Base-by-base conservation (phyloP, 2,888 invertebrate species). In the Melieria crassipennis region DNA sequence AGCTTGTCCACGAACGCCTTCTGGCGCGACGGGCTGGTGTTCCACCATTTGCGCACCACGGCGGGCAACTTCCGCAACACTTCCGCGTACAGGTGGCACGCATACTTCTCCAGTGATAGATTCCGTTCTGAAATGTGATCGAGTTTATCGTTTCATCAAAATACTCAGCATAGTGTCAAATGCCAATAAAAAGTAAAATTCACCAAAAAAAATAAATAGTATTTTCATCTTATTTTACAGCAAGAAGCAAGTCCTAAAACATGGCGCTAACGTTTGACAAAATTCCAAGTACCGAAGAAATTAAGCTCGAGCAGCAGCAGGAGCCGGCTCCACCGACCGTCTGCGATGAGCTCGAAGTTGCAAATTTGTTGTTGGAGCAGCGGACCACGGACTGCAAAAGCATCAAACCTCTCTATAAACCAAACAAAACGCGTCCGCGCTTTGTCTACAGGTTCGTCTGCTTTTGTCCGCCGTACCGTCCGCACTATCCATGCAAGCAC, bases 31-130 rank as follows among this genome's bases (percentile, higher is more conserved):
- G 92, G 92, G 11, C 90, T 88, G 45, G 89, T 88, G 69, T 90
- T 91, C 91, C 92, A 94, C 95, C 93, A 96, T 84, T 91, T 91
- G 66, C 94, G 89, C 45, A 92, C 92, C 65, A 92, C 88, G 48
- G 93, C 93, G 65, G 92, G 94, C 75, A 94, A 88, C 81, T 90
- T 90, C 70, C 90, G 88, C 70, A 93, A 82, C 67, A 91, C 89
- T 75, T 89, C 88, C 47, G 89, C 88, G 81, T 92, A 94, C 77
- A 93, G 88, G 88, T 90, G 91, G 83, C 92, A 92, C 13, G 89
- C 90, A 77, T 84, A 87, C 68, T 84, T 82, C 69, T 86, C 85
- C 69, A 83, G 73, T 30, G 82, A 73, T 66, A 85, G 75, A 45
- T 80, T 78, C 60, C 75, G 75, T 76, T 79, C 83, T 83, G 61